Conservation (phyloP, 1,140 invertebrate genomes). For the Dendrolimus punctatus region DNA sequence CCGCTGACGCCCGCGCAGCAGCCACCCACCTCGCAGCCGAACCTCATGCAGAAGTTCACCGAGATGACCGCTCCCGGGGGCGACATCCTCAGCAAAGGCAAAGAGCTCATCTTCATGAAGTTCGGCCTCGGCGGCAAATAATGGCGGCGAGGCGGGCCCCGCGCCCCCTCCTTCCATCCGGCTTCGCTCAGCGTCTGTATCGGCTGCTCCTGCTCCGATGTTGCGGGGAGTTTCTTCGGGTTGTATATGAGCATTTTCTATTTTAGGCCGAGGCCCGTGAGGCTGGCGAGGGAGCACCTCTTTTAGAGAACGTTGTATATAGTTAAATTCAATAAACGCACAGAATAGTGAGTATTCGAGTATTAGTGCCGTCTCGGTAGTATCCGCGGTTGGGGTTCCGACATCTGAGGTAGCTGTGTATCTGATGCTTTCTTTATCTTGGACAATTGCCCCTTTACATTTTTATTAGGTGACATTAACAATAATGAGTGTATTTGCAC, state of each 20-base stretch:
- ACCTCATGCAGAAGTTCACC: slow-evolving; percentile 86
- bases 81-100: slow-evolving; percentile 90
- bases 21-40: slow-evolving; percentile 72
- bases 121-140: slow-evolving; percentile 88
- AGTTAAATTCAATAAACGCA: slow-evolving; percentile 66
- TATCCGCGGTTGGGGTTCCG: slow-evolving; percentile 51
- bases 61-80: slow-evolving; percentile 87
- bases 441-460: slow-evolving; percentile 32
- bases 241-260: slow-evolving; percentile 36
- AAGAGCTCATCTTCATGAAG: slow-evolving; percentile 93
- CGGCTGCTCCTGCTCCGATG: slow-evolving; percentile 25
- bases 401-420: slow-evolving; percentile 45
- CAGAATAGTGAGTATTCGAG: slow-evolving; percentile 67
- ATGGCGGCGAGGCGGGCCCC: slow-evolving; percentile 61
- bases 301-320: slow-evolving; percentile 50
- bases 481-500: slow-evolving; percentile 32
- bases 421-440: slow-evolving; percentile 50
- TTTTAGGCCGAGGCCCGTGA: slow-evolving; percentile 31
- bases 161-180: slow-evolving; percentile 8
- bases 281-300: slow-evolving; percentile 32
- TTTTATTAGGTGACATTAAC: slow-evolving; percentile 41
- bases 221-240: slow-evolving; percentile 17
- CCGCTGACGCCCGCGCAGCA: slow-evolving; percentile 50
- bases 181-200: slow-evolving; percentile 2
- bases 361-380: slow-evolving; percentile 63